These are phyloP conservation scores for Morelia viridis DNA, from an alignment of 2,797 vertebrate species.

Conservation along the genomic window DNA sequence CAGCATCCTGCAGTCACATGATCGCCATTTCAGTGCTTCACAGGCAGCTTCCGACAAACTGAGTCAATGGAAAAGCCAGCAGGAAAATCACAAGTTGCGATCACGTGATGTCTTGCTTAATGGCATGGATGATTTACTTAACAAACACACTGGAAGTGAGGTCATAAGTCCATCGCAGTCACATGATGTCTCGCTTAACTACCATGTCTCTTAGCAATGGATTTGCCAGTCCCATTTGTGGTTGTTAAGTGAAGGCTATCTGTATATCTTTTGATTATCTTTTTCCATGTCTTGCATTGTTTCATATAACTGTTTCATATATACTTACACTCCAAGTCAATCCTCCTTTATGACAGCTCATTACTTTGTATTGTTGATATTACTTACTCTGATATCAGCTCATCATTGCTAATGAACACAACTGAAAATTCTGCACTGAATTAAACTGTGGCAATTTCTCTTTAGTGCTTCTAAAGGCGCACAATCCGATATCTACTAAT, in stretches of 20 bases:
- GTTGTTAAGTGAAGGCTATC: neutral
- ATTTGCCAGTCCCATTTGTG: neutral
- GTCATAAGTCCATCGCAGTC: neutral
- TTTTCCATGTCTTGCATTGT: neutral
- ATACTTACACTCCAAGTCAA: neutral
- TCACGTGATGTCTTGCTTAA: neutral
- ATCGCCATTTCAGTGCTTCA: neutral
- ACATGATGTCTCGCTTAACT: neutral
- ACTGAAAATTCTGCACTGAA: neutral
- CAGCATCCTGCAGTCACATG: neutral
- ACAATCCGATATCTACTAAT: conserved; percentile 3
- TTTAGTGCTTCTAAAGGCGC: neutral
- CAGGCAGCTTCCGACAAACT: neutral
- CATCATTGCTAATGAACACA: neutral
- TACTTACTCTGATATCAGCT: neutral
- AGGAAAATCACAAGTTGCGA: neutral
- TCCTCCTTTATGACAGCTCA: neutral
- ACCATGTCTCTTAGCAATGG: neutral
- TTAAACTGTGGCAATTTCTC: conserved; percentile 2
- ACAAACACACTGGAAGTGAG: neutral
- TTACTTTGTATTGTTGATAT: neutral
- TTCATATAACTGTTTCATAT: neutral
- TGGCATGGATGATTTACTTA: neutral
- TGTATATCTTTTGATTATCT: neutral
- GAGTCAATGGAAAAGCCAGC: neutral